Evolutionary conservation across 2,888 invertebrate species (phyloP).

Genomic region (Spicauda simplicius): DNA sequence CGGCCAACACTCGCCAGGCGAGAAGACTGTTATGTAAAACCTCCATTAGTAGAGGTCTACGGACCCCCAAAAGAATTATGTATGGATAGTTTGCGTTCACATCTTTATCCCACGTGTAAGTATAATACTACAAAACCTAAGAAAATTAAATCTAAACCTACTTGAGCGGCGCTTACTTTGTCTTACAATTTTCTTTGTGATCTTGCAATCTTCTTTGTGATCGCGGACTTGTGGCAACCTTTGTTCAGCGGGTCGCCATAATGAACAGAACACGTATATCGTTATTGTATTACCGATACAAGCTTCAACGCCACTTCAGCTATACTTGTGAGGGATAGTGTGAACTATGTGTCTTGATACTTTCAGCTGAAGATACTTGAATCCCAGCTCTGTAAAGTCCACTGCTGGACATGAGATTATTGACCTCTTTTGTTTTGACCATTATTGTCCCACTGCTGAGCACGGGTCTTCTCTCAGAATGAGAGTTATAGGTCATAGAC

Average conservation of each 20-base stretch:
- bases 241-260: constrained; percentile 12
- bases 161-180: constrained; percentile 20
- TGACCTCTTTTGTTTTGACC: too few relatives aligned
- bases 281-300: constrained; percentile 9
- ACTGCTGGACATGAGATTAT: too few relatives aligned
- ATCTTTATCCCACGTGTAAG: background rate
- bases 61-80: too few relatives aligned
- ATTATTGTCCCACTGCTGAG: too few relatives aligned
- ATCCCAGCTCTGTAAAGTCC: too few relatives aligned
- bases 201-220: constrained; percentile 19
- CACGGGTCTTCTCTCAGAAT: too few relatives aligned
- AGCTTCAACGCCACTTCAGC: constrained; percentile 1
- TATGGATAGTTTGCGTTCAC: too few relatives aligned
- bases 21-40: too few relatives aligned
- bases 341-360: background rate
- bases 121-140: background rate
- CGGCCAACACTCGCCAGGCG: too few relatives aligned
- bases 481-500: too few relatives aligned
- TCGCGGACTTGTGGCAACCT: constrained; percentile 5
- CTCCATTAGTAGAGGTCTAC: too few relatives aligned
- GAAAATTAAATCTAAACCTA: constrained; percentile 7
- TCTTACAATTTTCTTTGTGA: constrained; percentile 21
- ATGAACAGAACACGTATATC: constrained; percentile 3
- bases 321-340: background rate
- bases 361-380: background rate